Evolutionary conservation across 2,888 invertebrate genomes (phyloP), one percentile per base, ranked within the genome.

Genomic region (Chirona hameri): DNA sequence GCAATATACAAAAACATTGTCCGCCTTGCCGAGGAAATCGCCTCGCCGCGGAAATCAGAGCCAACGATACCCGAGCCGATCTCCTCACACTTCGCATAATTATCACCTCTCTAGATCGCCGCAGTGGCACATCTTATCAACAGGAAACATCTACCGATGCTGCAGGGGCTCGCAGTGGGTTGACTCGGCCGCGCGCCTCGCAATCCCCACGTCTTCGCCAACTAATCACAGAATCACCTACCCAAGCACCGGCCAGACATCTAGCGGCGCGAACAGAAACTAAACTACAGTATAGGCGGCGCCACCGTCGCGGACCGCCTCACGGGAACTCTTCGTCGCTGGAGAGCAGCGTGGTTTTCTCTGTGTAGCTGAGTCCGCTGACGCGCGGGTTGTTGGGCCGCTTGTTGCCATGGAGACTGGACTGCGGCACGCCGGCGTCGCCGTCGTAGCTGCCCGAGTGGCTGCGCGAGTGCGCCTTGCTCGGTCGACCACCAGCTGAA

Each of bases 241-340:
- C 60, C 60, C 24, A 60, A 21, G 14, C 24, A 60, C 60, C 60
- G 60, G 27, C 18, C 65, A 65, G n/a, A 65, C 65, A 65, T 31
- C 72, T 31, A 31, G 31, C 31, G 31, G 31, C 18, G 31, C 29
- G 27, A n/a, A 69, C 12, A 69, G 69, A 7, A 27, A 29, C 27
- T 29, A 69, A 24, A 14, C 69, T 69, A 27, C 21, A 21, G 27
- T 24, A 29, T 24, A 29, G 69, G 29, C 12, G 69, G 9, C 69
- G 27, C 27, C 69, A 0, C 29, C 18, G 60, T 21, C 31, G 18
- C 31, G 72, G 72, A 10, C 72, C 39, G 7, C 12, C 46, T 90
- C 91, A 95, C 90, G 95, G 95, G 89, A 95, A 95, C 89, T 98
- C 98, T 88, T 98, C 98, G 88, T 98, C 98, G 85, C 97, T 97